A percentile compares a stretch with the other conserved stretches of the same genome.
Evolutionary conservation across 2,113 vertebrate genomes (phyloP).

Genomic region (Bos taurus): ARS-UCD2.0 NC_037330.1:27000001-27000500

Average conservation of each 20-base stretch:
- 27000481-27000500: neutral
- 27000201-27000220: neutral
- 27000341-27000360: too few relatives aligned
- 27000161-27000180: neutral
- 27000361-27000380: too few relatives aligned
- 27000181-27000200: neutral
- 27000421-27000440: too few relatives aligned
- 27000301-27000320: too few relatives aligned
- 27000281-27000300: too few relatives aligned
- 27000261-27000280: too few relatives aligned
- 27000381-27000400: too few relatives aligned
- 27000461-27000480: neutral
- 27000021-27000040: neutral
- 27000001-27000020: neutral
- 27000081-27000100: neutral
- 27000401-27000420: too few relatives aligned
- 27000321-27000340: too few relatives aligned
- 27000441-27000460: neutral
- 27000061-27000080: neutral
- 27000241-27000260: too few relatives aligned
- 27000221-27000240: neutral
- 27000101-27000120: neutral
- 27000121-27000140: neutral
- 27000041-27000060: neutral
- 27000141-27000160: neutral